Base-by-base conservation (phyloP, 2,113 vertebrate species). In the Zosterops borbonicus region DNA sequence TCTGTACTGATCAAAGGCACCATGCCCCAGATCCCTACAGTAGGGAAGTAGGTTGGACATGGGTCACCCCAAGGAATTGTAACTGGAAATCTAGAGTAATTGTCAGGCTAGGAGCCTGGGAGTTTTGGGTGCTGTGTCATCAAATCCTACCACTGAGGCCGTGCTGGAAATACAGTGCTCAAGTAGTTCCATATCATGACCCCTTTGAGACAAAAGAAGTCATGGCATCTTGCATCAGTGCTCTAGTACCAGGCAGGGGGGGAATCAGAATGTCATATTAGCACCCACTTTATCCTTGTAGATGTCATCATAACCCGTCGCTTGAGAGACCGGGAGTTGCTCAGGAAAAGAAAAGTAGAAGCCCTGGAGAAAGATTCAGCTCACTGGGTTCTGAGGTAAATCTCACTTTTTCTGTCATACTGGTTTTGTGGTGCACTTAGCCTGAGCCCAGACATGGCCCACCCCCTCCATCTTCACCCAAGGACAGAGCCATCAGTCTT, bases 341-440 rank as follows among this genome's bases (percentile, higher is more conserved):
- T 99, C 83, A 98, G 95, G 81, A 99, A 99, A 95, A 99, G 98
- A 94, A 99, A 97, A 96, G 98, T 98, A 2, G 99, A 99, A 97
- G 98, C 98, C 5, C 96, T 98, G 70, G 98, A 98, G 79, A 99
- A 98, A 96, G 98, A 98, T 18, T 98, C 97, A 62, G 82, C 96
- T 87, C 98, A 99, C 95, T 99, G 98, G 98, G 93, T 98, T 96
- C 94, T 97, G 65, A 98, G 98, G 99, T 99, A 99, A 97, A 97
- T 96, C 88, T 67, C 86, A 23, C 59, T 77, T 71, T 31, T n/a
- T 31, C 12, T 39, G 49, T 33, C 49, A 23, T 29, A 41, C 44
- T 5, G 12, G 65, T 83, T 83, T 74, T 33, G 60, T 73, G 23
- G 18, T 56, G 46, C 21, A 23, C 12, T 24, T 67, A 69, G 58